Evolutionary conservation across 2,113 vertebrate genomes (phyloP).

Genomic region (Xerus inauris): DNA sequence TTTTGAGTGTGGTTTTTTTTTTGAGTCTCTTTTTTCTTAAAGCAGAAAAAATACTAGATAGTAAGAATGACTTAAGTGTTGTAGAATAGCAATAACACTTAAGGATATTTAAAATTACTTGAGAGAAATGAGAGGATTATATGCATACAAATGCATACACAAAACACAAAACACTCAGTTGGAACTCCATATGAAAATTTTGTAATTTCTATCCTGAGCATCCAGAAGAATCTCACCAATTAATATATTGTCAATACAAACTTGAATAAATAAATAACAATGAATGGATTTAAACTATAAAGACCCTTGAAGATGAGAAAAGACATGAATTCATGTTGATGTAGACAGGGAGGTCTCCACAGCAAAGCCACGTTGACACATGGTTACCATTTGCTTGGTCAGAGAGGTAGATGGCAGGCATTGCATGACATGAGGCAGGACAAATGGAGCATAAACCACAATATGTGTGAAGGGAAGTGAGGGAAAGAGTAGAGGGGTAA

Average conservation of each 20-base stretch:
- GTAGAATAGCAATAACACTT: not conserved
- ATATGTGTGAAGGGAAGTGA: not conserved
- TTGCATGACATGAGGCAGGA: not conserved
- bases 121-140: not conserved
- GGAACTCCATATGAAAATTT: not conserved
- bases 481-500: not conserved
- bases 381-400: not conserved
- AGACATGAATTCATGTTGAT: not conserved
- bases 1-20: not conserved
- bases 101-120: conserved; percentile 22
- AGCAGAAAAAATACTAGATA: not conserved
- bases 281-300: not conserved
- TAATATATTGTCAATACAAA: not conserved
- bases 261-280: not conserved
- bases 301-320: not conserved
- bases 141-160: not conserved
- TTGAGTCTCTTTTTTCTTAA: not conserved
- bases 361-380: not conserved
- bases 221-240: not conserved
- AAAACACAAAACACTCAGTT: not conserved
- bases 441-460: not conserved
- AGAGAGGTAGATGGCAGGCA: not conserved
- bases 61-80: not conserved
- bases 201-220: not conserved
- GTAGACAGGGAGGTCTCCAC: not conserved